Conservation (phyloP, 2,888 invertebrate species). For the Timema podura region DNA sequence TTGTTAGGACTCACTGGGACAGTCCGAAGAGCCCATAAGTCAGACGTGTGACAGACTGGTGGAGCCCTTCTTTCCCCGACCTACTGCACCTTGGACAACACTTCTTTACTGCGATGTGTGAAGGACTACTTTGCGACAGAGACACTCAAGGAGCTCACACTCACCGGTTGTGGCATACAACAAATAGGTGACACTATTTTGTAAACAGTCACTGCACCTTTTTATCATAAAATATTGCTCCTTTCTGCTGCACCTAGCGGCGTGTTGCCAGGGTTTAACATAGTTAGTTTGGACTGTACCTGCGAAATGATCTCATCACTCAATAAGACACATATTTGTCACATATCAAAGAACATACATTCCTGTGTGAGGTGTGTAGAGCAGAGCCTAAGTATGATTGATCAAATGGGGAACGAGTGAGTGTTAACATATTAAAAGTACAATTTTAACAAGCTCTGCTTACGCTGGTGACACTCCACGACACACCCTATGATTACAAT, state of each 20-base stretch:
- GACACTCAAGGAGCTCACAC: background rate
- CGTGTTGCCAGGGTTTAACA: too few species aligned
- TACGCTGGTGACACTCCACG: too few species aligned
- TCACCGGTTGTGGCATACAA: conserved; percentile 15
- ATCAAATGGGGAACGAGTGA: too few species aligned
- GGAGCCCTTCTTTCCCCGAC: background rate
- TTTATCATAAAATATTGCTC: background rate
- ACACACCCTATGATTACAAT: too few species aligned
- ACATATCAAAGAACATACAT: too few species aligned
- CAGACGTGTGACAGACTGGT: conserved; percentile 9
- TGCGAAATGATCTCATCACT: too few species aligned
- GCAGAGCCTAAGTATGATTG: too few species aligned
- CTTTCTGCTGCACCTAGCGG: background rate
- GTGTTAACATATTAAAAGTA: too few species aligned
- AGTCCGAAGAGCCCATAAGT: background rate
- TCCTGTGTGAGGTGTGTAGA: too few species aligned
- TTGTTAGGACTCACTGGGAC: conserved; percentile 10
- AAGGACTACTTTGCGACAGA: background rate
- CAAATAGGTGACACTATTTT: conserved; percentile 4
- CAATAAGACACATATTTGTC: too few species aligned
- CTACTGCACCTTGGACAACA: background rate
- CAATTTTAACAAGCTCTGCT: too few species aligned
- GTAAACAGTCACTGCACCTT: background rate
- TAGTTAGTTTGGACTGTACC: too few species aligned
- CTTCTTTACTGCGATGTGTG: background rate